Evolutionary conservation across 1,140 invertebrate species (phyloP).

Genomic region (Ceratitis capitata): DNA sequence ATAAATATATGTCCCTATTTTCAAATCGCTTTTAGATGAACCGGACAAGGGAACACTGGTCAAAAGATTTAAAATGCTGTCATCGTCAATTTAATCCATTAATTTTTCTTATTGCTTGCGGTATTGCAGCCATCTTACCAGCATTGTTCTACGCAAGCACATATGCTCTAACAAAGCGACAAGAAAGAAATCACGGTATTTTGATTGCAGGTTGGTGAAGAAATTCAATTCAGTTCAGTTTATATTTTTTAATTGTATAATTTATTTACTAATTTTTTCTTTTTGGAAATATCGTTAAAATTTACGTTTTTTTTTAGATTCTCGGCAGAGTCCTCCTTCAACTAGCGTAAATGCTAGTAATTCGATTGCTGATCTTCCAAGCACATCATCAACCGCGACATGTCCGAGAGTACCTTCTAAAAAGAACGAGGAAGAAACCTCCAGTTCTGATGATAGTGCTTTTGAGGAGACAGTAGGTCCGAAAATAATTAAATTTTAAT

Average conservation of each 20-base stretch:
- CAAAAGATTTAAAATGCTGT: constrained; percentile 55
- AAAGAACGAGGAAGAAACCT: background rate
- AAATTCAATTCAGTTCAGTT: background rate
- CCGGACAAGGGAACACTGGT: constrained; percentile 55
- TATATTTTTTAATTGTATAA: background rate
- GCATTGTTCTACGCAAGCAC: constrained; percentile 51
- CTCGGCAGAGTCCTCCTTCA: background rate
- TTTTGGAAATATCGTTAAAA: background rate
- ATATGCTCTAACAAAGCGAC: constrained; percentile 51
- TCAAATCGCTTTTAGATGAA: constrained; percentile 53
- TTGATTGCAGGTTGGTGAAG: constrained; percentile 49
- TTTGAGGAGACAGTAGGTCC: background rate
- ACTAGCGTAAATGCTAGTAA: background rate
- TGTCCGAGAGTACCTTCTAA: background rate
- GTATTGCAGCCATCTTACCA: constrained; percentile 48
- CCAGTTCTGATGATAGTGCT: background rate
- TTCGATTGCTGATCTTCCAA: background rate
- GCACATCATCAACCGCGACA: background rate
- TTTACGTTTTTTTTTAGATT: background rate
- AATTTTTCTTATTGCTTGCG: constrained; percentile 46
- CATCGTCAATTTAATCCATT: constrained; percentile 50
- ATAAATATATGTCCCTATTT: background rate
- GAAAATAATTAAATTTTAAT: too few species aligned
- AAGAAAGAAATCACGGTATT: constrained; percentile 52
- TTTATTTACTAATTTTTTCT: background rate